phyloP scores from a whole-genome alignment of 2,113 vertebrate genomes.

The Tachysurus fulvidraco region DNA sequence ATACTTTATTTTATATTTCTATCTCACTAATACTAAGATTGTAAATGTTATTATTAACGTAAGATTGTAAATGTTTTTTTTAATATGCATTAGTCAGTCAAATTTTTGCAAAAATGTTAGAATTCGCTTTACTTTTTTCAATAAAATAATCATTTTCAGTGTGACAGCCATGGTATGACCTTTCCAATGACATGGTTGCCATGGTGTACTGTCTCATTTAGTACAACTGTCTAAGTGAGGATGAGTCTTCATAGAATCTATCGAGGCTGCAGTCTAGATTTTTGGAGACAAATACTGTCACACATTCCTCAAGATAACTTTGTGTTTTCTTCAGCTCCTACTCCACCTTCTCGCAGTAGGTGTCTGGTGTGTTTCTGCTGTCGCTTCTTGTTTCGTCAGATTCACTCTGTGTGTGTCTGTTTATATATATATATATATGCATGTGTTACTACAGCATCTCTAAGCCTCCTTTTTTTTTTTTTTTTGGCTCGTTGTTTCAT shows the following conservation, averaged over 20 bases:
- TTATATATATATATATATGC: background rate
- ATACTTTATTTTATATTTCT: background rate
- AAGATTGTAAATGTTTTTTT: background rate
- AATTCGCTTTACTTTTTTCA: background rate
- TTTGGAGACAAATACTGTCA: background rate
- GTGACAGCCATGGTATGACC: background rate
- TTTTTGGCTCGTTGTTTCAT: background rate
- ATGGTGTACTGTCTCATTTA: background rate
- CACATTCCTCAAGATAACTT: slow-evolving; percentile 4
- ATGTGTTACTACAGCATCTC: background rate
- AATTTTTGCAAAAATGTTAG: background rate
- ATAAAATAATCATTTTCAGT: background rate
- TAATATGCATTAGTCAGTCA: background rate
- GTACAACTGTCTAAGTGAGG: background rate
- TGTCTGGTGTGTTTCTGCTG: slow-evolving; percentile 14
- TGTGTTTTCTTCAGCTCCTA: background rate
- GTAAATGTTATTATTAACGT: background rate
- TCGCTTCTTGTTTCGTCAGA: slow-evolving; percentile 17
- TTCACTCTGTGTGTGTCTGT: background rate
- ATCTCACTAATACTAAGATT: background rate
- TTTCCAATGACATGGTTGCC: background rate
- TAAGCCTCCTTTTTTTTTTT: background rate
- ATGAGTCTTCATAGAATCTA: background rate
- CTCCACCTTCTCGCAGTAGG: background rate
- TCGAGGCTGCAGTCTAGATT: background rate